Evolutionary conservation across 2,113 vertebrate genomes (phyloP), one percentile per base, ranked within the genome.

Genomic region (Semnornis frantzii): DNA sequence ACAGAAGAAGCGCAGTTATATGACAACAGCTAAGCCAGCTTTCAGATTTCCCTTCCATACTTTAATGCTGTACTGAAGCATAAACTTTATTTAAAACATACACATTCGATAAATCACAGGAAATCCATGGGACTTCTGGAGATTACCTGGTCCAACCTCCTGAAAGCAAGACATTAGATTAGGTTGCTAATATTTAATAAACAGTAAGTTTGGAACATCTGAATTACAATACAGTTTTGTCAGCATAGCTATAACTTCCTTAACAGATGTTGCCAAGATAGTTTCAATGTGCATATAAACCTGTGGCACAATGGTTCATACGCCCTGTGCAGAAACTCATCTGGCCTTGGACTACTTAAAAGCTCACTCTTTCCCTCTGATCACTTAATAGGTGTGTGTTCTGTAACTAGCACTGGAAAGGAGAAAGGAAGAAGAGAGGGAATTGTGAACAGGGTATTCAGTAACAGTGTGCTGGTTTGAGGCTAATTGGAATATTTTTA

Each of bases 281-380:
- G 54, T 48, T 86, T 44, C 48, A 42, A 8, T 4, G 20, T 17
- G 31, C 9, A 15, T 27, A 9, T 5, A 44, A 82, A 62, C 10
- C 72, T 58, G 48, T 5, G 15, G n/a, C 54, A 59, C 0, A 0
- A 23, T 6, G 76, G 42, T 18, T 73, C 5, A 0, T 2, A 12
- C 3, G 30, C 8, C 31, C 76, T 57, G 44, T 5, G 50, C 54
- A 62, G 34, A 33, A 52, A 19, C 39, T 62, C 20, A 19, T 17
- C 52, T 62, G 66, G n/a, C 63, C 68, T 8, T 63, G 68, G 27
- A 59, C 28, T 42, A 68, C 59, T 50, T 25, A 33, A 44, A 44
- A 83, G n/a, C 37, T 71, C 39, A 9, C 57, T 62, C 80, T 65
- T 70, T 31, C 39, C 52, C 27, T 42, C 66, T 57, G 5, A 59